A percentile compares a stretch with the other conserved stretches of the same genome.
These are phyloP conservation scores for Puffinus mauretanicus DNA, from an alignment of 2,113 vertebrate genomes.

Conservation along the genomic window DNA sequence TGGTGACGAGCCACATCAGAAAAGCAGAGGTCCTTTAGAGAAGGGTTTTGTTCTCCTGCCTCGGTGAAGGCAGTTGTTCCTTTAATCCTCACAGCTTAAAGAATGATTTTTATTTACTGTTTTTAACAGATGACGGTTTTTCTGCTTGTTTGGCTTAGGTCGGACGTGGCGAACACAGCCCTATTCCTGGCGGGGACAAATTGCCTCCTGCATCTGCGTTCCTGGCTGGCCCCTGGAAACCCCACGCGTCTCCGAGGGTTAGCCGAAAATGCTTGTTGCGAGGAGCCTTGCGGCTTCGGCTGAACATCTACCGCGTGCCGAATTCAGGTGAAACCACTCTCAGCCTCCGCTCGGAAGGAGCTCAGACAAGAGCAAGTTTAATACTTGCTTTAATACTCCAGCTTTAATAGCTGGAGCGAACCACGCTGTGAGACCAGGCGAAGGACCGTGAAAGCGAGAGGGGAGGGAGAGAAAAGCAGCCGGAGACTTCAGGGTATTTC, in stretches of 20 bases:
- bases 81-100: not conserved
- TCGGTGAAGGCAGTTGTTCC: fast-evolving
- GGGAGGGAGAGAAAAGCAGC: not conserved
- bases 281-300: not conserved
- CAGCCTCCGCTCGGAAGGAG: not conserved
- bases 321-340: not conserved
- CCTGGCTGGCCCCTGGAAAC: not conserved
- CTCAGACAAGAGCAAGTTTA: not conserved
- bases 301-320: fast-evolving
- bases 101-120: not conserved
- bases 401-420: not conserved
- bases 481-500: not conserved
- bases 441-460: not conserved
- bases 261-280: fast-evolving
- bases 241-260: fast-evolving
- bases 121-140: not conserved
- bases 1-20: fast-evolving
- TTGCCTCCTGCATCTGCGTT: not conserved
- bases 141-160: not conserved
- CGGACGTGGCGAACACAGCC: not conserved
- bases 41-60: not conserved
- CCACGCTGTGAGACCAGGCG: fast-evolving
- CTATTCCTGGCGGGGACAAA: not conserved
- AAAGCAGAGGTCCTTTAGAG: not conserved
- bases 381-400: no score